Conservation (phyloP, 2,113 vertebrate species). For the Microcebus griseorufus region DNA sequence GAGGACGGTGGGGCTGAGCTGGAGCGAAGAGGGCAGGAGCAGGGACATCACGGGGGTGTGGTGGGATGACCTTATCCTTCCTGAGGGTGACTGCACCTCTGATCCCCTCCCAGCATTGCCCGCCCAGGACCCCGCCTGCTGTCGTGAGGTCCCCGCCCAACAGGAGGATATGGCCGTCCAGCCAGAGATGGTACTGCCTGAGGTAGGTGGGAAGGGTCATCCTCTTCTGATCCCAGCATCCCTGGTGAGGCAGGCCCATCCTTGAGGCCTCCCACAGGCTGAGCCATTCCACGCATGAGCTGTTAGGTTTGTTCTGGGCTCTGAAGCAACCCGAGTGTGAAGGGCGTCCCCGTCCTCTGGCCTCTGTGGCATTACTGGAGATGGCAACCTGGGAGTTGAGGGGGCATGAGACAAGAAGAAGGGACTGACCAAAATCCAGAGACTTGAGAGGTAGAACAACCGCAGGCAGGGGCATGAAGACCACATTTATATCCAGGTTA, state of each 20-base stretch:
- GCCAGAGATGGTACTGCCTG: background rate
- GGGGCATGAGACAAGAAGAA: background rate
- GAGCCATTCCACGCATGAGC: background rate
- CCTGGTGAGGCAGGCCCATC: background rate
- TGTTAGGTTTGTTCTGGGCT: background rate
- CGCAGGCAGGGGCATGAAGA: background rate
- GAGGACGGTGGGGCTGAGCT: too few relatives aligned
- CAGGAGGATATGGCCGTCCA: background rate
- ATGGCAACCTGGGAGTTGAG: background rate
- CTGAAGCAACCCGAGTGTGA: background rate
- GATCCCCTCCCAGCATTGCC: background rate
- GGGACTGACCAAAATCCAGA: too few relatives aligned
- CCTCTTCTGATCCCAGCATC: background rate
- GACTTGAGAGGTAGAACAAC: background rate
- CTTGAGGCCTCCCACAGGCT: background rate
- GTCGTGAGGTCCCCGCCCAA: background rate
- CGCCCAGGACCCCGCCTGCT: background rate
- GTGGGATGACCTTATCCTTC: too few relatives aligned
- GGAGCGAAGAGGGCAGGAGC: too few relatives aligned
- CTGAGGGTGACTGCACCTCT: background rate
- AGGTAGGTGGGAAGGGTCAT: constrained; percentile 27
- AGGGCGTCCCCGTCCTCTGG: background rate
- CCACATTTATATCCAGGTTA: background rate
- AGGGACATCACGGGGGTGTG: background rate
- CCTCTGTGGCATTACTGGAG: fast-evolving